Base-by-base conservation (phyloP, 2,888 invertebrate genomes). In the Atethmia centrago region DNA sequence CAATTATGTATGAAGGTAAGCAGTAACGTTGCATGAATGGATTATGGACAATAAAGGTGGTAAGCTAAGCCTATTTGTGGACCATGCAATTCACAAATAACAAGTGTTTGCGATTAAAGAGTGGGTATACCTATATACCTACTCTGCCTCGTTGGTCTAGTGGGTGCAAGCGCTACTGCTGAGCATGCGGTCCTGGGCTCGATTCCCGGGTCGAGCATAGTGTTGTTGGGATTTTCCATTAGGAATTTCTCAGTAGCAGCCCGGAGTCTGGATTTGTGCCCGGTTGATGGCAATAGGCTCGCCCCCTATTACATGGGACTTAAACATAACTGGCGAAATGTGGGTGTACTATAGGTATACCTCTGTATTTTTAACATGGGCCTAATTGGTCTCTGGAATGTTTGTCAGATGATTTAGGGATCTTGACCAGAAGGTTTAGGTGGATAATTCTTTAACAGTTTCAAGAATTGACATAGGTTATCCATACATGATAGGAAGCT, bases 1-100 rank as follows among this genome's bases (percentile, higher is more conserved):
- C 87, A 88, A 90, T 90, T 90, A 90, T 51, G 61, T 31, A 40
- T 59, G 88, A 88, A 88, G 90, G 90, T 83, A 80, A 88, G 85
- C 68, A 77, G 81, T 83, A 79, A 71, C 82, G 74, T 8, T 59
- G 56, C 53, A 75, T 79, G 76, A 82, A 74, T 72, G 86, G 85
- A 88, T 88, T 87, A 88, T 55, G 58, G 14, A 19, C 67, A 53
- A 65, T 77, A 73, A 56, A 71, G 81, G 65, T 56, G 75, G 68
- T 70, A 77, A 76, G 75, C 69, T 83, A 77, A 82, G 74, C 81
- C 76, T 76, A 73, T 71, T 80, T 79, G 74, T 77, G 53, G 40
- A 51, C 62, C 65, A 72, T 79, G 66, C 79, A 81, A 79, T 79
- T 82, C 49, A 71, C 68, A 59, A 73, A 75, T 75, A 66, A 63